Evolutionary conservation across 2,113 vertebrate genomes (phyloP).

Genomic region (Pelmatolapia mariae): DNA sequence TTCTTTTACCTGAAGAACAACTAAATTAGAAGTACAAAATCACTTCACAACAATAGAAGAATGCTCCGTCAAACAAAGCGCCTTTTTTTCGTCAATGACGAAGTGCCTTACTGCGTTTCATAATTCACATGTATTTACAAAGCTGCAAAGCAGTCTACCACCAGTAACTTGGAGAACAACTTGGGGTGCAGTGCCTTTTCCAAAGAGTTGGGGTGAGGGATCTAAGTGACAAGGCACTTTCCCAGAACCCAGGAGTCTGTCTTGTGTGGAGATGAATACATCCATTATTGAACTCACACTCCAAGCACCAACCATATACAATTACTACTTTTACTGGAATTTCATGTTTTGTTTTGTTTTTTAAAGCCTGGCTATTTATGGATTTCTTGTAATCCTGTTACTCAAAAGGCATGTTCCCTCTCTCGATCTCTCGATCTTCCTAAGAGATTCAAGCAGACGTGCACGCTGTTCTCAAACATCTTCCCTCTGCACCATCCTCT

Average conservation of each 20-base stretch:
- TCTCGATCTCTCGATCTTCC: not conserved
- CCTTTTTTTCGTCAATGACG: not conserved
- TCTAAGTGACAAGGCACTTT: not conserved
- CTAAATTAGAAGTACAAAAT: not conserved
- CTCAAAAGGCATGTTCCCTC: not conserved
- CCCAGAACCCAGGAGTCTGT: not conserved
- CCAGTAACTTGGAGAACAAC: not conserved
- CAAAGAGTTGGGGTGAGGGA: not conserved
- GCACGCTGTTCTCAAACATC: not conserved
- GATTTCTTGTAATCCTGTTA: slow-evolving; percentile 9
- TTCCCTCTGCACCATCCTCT: not conserved
- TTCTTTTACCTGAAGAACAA: not conserved
- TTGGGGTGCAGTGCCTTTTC: not conserved
- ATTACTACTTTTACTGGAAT: not conserved
- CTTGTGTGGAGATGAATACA: not conserved
- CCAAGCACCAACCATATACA: not conserved
- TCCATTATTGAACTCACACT: not conserved
- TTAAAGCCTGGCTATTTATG: not conserved
- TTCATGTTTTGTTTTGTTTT: not conserved
- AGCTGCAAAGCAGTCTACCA: not conserved
- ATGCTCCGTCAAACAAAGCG: not conserved
- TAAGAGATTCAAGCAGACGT: not conserved
- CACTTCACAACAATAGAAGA: not conserved
- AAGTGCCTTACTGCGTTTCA: not conserved
- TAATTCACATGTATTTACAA: not conserved